Evolutionary conservation across 2,797 vertebrate species (phyloP).

Genomic region (Typhlichthys subterraneus): DNA sequence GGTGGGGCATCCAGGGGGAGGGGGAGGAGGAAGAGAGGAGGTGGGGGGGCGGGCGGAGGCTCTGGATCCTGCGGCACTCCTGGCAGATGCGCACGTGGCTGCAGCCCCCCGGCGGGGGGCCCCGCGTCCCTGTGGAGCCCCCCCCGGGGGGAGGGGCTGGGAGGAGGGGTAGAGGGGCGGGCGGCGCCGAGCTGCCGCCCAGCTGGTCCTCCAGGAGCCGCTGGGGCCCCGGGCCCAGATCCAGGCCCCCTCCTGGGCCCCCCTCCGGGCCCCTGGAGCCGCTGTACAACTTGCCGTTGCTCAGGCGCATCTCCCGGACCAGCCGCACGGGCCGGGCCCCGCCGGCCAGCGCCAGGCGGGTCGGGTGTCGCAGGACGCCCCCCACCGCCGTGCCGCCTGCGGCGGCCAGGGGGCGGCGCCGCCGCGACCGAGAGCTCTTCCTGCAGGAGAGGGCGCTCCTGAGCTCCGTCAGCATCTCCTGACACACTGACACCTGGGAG

Average conservation of each 20-base stretch:
- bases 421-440: slow-evolving; percentile 86
- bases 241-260: not conserved
- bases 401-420: slow-evolving; percentile 69
- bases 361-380: slow-evolving; percentile 70
- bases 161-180: slow-evolving; percentile 47
- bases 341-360: slow-evolving; percentile 79
- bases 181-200: slow-evolving; percentile 48
- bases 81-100: slow-evolving; percentile 90
- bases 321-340: slow-evolving; percentile 78
- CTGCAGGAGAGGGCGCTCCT: slow-evolving; percentile 87
- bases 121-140: slow-evolving; percentile 33
- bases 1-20: slow-evolving; percentile 44
- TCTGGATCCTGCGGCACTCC: slow-evolving; percentile 89
- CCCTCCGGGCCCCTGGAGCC: slow-evolving; percentile 56
- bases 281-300: slow-evolving; percentile 89
- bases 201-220: slow-evolving; percentile 75
- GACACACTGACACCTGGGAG: slow-evolving; percentile 86
- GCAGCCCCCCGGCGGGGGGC: slow-evolving; percentile 79
- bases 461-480: slow-evolving; percentile 90
- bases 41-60: slow-evolving; percentile 65
- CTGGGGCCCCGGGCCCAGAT: slow-evolving; percentile 74
- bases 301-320: slow-evolving; percentile 87
- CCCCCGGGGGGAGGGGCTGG: slow-evolving; percentile 24
- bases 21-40: slow-evolving; percentile 56
- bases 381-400: slow-evolving; percentile 36